Evolutionary conservation across 23 tunicate species (phyloP), one percentile per base, ranked within the genome.

Genomic region (Clavelina lepadiformis): DNA sequence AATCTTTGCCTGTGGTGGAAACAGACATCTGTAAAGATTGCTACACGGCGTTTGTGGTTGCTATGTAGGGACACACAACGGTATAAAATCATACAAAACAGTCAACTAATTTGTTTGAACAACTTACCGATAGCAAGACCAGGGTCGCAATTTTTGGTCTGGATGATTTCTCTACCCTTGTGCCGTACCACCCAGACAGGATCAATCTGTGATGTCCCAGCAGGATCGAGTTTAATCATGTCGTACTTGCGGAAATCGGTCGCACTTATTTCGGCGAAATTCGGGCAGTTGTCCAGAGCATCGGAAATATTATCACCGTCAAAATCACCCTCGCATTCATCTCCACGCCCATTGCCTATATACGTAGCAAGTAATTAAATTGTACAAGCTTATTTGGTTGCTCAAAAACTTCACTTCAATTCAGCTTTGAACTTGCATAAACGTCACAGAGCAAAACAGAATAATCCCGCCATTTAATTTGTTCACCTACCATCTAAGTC

Each of bases 111-210:
- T n/a, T n/a, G n/a, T n/a, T n/a, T n/a, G n/a, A n/a, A n/a, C n/a
- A 2, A 49, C 78, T 50, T 72, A 82, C 98, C 93, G 3, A 92
- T 72, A 2, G 98, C 98, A 1, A 92, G 81, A 3, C 98, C 98
- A 27, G 98, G 98, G 63, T 92, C 98, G 60, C 92, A 83, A 77
- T 92, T 92, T 35, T 62, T 67, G 35, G 98, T 82, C 32, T 92
- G 98, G 33, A 92, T 73, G n/a, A 92, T 38, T 72, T 92, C 98
- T 78, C 77, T 92, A 20, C 98, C 98, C 52, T 73, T 58, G 65
- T 92, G 68, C 32, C 85, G 34, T 4, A 92, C 78, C 28, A 74
- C 74, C 98, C 98, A 92, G 33, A 71, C 62, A 1, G 98, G 98
- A 44, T 92, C 98, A 25, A 77, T 51, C 61, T 92, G 98, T 13